These are phyloP conservation scores for Pheosia tremula DNA, from an alignment of 2,888 invertebrate genomes.

Conservation along the genomic window DNA sequence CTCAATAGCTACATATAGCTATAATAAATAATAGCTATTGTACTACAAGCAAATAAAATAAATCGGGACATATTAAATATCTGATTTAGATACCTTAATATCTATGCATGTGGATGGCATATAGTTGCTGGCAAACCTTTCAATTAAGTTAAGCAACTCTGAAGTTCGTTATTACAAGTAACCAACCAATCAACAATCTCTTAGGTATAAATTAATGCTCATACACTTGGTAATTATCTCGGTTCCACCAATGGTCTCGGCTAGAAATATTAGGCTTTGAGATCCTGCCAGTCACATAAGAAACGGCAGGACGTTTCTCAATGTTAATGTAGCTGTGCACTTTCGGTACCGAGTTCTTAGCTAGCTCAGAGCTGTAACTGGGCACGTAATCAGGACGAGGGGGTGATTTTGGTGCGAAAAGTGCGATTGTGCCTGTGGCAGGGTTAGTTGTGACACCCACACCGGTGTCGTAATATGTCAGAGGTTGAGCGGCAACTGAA, in stretches of 20 bases:
- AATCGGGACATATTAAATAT: neutral
- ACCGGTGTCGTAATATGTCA: conserved; percentile 29
- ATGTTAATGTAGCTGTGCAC: conserved; percentile 45
- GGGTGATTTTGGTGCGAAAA: conserved; percentile 27
- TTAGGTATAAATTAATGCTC: conserved; percentile 35
- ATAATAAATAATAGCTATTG: conserved; percentile 36
- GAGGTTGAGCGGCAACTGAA: conserved; percentile 23
- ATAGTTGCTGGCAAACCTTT: neutral
- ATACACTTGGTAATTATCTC: conserved; percentile 51
- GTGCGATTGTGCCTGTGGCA: conserved; percentile 21
- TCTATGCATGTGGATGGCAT: neutral
- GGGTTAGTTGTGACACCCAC: conserved; percentile 32
- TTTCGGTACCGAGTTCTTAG: conserved; percentile 42
- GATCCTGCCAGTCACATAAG: conserved; percentile 30
- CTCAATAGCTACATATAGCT: conserved; percentile 29
- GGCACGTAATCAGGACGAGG: conserved; percentile 20
- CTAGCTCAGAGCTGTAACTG: conserved; percentile 29
- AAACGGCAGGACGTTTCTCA: conserved; percentile 43
- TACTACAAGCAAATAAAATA: conserved; percentile 18
- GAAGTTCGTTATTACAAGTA: no score
- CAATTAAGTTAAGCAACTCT: no score
- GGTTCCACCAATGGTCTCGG: conserved; percentile 55
- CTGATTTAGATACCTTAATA: neutral
- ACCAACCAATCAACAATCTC: no score
- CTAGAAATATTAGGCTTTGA: conserved; percentile 21